Evolutionary conservation across 1,140 invertebrate genomes (phyloP), one percentile per base, ranked within the genome.

Genomic region (Ridgeia piscesae): DNA sequence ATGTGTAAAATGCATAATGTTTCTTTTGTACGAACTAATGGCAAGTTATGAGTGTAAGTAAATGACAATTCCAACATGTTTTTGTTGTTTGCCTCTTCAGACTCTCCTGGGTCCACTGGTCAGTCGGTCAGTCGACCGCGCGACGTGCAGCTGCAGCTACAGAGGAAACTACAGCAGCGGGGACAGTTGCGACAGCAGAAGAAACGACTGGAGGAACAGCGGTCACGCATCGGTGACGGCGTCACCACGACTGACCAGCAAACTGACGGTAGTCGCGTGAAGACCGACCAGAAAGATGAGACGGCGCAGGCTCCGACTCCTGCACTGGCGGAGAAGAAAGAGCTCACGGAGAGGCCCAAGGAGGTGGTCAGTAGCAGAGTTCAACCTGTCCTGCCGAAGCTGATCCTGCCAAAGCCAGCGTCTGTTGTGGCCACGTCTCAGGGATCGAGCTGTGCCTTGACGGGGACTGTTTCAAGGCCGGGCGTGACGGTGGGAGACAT

Each of bases 131-230:
- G 34, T 33, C 34, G 48, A 42, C 42, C 34, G 9, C 34, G 42
- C 21, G 91, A 34, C 91, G 33, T 91, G 8, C 33, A 91, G 93
- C 94, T 97, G 91, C 97, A 97, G 93, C 96, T 97, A 89, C 97
- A 97, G 94, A 96, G 97, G 89, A 97, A 97, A 95, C 95, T 97
- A 88, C 97, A 97, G 91, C 97, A 98, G 95, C 97, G 97, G 92
- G 97, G 98, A 94, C 95, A 97, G 33, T 97, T 97, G 89, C 97
- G 97, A 93, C 97, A 98, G 94, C 97, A 97, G 94, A 98, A 98
- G 94, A 96, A 97, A 93, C 97, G 97, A 95, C 94, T 97, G 92
- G 97, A 97, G 96, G 97, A 97, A 94, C 95, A 95, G 89, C 89
- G 89, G 35, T 77, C 58, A 77, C 14, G 58, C 17, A 77, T 14